Evolutionary conservation across 1,140 invertebrate species (phyloP).

Genomic region (Cherax destructor): DNA sequence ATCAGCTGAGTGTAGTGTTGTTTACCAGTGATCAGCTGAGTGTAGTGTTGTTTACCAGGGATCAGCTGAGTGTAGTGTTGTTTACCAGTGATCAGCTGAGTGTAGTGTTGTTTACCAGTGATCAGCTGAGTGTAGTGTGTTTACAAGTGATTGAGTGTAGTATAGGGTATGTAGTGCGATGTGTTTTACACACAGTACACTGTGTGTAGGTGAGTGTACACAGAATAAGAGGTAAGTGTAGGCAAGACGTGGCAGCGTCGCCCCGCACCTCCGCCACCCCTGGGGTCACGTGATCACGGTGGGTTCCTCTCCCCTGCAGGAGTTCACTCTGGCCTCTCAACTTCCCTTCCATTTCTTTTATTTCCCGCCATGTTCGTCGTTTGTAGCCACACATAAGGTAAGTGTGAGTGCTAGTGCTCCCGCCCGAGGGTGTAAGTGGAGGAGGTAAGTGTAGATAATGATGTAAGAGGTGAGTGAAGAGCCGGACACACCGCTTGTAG

Average conservation of each 20-base stretch:
- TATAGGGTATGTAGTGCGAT: too few relatives aligned
- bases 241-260: conserved; percentile 50
- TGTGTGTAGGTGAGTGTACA: too few relatives aligned
- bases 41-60: too few relatives aligned
- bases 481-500: conserved; percentile 14
- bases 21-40: too few relatives aligned
- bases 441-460: not conserved
- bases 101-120: too few relatives aligned
- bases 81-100: too few relatives aligned
- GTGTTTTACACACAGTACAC: too few relatives aligned
- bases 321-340: conserved; percentile 8
- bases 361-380: not conserved
- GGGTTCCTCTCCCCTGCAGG: conserved; percentile 66
- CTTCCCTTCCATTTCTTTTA: not conserved
- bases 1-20: too few relatives aligned
- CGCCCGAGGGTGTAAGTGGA: not conserved
- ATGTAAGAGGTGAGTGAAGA: conserved; percentile 25
- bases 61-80: too few relatives aligned
- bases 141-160: too few relatives aligned
- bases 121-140: too few relatives aligned
- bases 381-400: not conserved
- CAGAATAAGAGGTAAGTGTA: not conserved
- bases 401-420: not conserved
- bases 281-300: conserved; percentile 60
- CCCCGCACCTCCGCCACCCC: not conserved